Evolutionary conservation across 2,888 invertebrate species (phyloP).

Genomic region (Nemurella pictetii): DNA sequence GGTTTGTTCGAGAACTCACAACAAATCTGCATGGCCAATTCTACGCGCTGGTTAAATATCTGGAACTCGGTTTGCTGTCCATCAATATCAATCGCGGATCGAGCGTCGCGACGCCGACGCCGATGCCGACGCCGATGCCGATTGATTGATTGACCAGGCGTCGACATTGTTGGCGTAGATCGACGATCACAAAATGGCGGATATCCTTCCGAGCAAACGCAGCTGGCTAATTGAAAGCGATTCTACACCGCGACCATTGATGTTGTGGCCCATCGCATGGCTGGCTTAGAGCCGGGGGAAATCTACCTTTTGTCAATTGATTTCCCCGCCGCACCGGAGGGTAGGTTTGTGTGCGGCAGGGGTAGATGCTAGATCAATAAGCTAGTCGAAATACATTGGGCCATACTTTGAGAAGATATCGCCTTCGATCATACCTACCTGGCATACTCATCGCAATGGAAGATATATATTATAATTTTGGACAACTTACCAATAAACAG

Average conservation of each 20-base stretch:
- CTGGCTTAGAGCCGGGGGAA: neutral
- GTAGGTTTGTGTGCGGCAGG: neutral
- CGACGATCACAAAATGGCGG: neutral
- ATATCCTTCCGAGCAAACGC: neutral
- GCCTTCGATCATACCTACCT: too few relatives aligned
- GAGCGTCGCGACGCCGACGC: neutral
- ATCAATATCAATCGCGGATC: neutral
- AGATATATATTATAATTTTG: too few relatives aligned
- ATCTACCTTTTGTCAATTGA: neutral
- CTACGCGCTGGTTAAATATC: too few relatives aligned
- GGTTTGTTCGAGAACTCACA: too few relatives aligned
- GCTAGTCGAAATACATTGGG: neutral
- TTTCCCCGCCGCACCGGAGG: neutral
- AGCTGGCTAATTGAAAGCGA: neutral
- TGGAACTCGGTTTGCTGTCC: neutral
- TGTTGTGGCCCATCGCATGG: neutral
- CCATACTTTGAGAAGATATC: too few relatives aligned
- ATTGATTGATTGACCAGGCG: neutral
- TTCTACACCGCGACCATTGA: neutral
- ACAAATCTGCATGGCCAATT: too few relatives aligned
- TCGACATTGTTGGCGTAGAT: neutral
- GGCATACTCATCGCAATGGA: too few relatives aligned
- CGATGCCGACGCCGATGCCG: neutral
- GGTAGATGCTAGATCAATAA: neutral
- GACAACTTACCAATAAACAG: too few relatives aligned